Evolutionary conservation across 2,797 vertebrate genomes (phyloP), one percentile per base, ranked within the genome.

Genomic region (Lagocephalus sceleratus): DNA sequence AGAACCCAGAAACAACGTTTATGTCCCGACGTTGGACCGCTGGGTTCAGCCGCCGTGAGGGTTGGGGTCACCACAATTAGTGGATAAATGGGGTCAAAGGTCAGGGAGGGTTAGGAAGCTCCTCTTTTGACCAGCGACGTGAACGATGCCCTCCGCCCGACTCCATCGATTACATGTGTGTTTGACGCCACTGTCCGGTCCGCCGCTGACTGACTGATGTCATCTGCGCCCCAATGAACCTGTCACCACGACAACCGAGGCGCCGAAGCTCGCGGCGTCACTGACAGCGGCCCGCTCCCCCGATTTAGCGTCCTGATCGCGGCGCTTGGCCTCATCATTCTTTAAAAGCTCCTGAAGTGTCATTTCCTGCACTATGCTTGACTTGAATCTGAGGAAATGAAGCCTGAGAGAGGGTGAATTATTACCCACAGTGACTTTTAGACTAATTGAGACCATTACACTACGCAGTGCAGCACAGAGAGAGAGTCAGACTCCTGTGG

Each of bases 321-420:
- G 63, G 50, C 53, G 78, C 78, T 82, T 76, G 75, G 82, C 82
- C 79, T 84, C 83, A 66, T 87, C 79, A 81, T 87, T 84, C 85
- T 86, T 85, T 78, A 84, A 85, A 83, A 79, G 83, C 84, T 86
- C 78, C 73, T 76, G 81, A 82, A 86, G 86, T 86, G 85, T 87
- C 87, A 87, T 87, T 87, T 90, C 85, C 88, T 83, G 80, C 56
- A 75, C 76, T 62, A 65, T 73, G 82, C 78, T 86, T 66, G 75
- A 84, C 76, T 83, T 66, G 79, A 82, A 85, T 84, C 60, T 59
- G 65, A 87, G 84, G 85, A 87, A 88, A 88, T 86, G 86, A 86
- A 87, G 80, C 78, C 76, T 61, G 66, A 79, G 84, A 82, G 84
- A 76, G 19, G 42, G 72, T 86, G 86, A 89, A 78, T 87, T 84